Evolutionary conservation across 2,888 invertebrate species (phyloP).

Genomic region (Villa cingulata): DNA sequence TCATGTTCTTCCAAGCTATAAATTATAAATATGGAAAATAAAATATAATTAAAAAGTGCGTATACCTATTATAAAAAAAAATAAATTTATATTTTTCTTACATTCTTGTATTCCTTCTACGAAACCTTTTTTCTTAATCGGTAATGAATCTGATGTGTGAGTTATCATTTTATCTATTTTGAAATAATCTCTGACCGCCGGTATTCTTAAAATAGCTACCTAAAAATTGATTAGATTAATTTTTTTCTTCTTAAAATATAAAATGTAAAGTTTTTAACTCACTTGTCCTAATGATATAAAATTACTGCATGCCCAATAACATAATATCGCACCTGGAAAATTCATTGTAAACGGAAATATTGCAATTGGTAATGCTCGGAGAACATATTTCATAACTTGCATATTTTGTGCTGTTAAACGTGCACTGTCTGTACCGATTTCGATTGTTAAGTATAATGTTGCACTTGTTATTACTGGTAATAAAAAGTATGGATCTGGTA

Average conservation of each 20-base stretch:
- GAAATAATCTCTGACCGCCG: constrained; percentile 57
- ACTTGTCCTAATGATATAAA: constrained; percentile 66
- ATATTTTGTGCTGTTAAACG: constrained; percentile 51
- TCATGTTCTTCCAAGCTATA: constrained; percentile 69
- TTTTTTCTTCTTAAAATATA: too few relatives aligned
- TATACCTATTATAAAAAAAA: background rate
- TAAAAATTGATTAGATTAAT: constrained; percentile 5
- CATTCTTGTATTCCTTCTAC: constrained; percentile 65
- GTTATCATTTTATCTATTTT: constrained; percentile 53
- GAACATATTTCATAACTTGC: constrained; percentile 56
- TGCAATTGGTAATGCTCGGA: constrained; percentile 61
- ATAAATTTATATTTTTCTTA: constrained; percentile 29
- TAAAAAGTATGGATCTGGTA: constrained; percentile 77
- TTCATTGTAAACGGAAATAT: constrained; percentile 75
- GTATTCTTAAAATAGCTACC: constrained; percentile 60
- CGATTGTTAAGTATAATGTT: constrained; percentile 70
- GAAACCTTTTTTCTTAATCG: constrained; percentile 63
- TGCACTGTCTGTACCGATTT: constrained; percentile 65
- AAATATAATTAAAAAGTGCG: too few relatives aligned
- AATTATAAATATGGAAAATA: constrained; percentile 16
- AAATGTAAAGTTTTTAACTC: background rate
- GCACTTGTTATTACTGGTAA: constrained; percentile 74
- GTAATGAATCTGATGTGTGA: constrained; percentile 44
- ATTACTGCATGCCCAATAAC: constrained; percentile 85
- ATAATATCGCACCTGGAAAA: constrained; percentile 76